phyloP scores from a whole-genome alignment of 2,797 vertebrate genomes.

The Schizothorax lantsangensis region DNA sequence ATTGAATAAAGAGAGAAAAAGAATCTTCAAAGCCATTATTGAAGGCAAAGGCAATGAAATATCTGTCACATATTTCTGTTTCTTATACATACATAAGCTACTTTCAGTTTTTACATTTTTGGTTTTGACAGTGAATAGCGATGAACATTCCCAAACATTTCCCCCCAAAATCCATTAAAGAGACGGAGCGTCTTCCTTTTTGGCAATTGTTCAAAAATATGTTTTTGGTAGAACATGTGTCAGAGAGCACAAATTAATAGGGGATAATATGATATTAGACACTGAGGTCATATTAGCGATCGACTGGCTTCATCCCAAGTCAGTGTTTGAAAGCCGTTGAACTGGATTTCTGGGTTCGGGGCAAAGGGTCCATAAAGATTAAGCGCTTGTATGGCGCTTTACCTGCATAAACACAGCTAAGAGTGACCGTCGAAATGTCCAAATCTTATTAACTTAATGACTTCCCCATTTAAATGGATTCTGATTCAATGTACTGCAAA shows the following conservation, averaged over 20 bases:
- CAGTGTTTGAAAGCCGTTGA: neutral
- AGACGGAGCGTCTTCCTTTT: constrained; percentile 21
- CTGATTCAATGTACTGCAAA: constrained; percentile 73
- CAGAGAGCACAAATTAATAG: constrained; percentile 14
- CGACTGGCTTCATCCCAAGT: neutral
- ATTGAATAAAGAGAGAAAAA: neutral
- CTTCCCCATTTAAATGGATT: constrained; percentile 80
- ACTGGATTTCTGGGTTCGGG: constrained; percentile 20
- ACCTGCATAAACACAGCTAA: constrained; percentile 67
- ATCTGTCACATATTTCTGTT: constrained; percentile 38
- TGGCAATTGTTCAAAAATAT: constrained; percentile 24
- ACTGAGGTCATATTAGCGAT: constrained; percentile 2
- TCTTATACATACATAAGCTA: constrained; percentile 32
- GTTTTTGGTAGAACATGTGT: constrained; percentile 32
- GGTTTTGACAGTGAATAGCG: constrained; percentile 38
- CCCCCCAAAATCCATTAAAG: constrained; percentile 17
- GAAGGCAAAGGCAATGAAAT: constrained; percentile 36
- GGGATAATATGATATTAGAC: neutral
- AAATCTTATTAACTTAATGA: constrained; percentile 78
- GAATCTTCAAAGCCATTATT: constrained; percentile 1
- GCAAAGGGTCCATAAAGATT: constrained; percentile 41
- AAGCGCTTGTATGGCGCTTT: constrained; percentile 56
- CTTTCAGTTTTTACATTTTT: constrained; percentile 45
- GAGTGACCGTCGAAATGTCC: constrained; percentile 67
- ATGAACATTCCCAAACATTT: constrained; percentile 28